Conservation (phyloP, 1,140 invertebrate genomes). For the Monochamus saltuarius region DNA sequence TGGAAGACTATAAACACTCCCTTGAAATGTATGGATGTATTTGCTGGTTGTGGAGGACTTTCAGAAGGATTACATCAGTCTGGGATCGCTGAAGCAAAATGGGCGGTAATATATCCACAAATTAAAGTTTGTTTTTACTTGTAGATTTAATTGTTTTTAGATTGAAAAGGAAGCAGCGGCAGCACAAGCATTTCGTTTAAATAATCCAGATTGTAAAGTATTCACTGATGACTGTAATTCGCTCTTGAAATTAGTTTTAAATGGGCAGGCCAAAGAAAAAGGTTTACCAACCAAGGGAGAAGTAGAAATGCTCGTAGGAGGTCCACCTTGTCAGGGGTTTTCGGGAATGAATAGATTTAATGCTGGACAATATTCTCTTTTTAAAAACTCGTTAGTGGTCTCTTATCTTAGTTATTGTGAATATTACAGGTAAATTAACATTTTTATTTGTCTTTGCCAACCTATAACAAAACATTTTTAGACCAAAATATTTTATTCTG, state of each 20-base stretch:
- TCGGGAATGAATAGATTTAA: slow-evolving; percentile 90
- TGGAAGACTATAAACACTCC: slow-evolving; percentile 53
- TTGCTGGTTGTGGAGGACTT: slow-evolving; percentile 84
- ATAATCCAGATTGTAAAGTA: slow-evolving; percentile 73
- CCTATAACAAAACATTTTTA: slow-evolving; percentile 21
- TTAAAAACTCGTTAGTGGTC: slow-evolving; percentile 87
- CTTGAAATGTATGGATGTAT: slow-evolving; percentile 77
- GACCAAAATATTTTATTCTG: slow-evolving; percentile 78
- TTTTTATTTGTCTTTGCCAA: slow-evolving; percentile 1
- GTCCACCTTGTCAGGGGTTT: slow-evolving; percentile 91
- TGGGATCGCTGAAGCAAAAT: slow-evolving; percentile 67
- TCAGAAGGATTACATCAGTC: slow-evolving; percentile 73
- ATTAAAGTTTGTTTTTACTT: neutral
- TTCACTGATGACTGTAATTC: slow-evolving; percentile 82
- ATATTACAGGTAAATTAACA: slow-evolving; percentile 64
- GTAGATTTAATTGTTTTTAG: slow-evolving; percentile 29
- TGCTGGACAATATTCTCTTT: slow-evolving; percentile 80
- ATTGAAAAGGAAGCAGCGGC: slow-evolving; percentile 79
- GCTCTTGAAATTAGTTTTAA: slow-evolving; percentile 67
- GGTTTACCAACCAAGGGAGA: slow-evolving; percentile 75
- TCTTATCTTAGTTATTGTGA: slow-evolving; percentile 85
- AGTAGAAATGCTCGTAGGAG: slow-evolving; percentile 82
- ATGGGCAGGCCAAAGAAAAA: slow-evolving; percentile 59
- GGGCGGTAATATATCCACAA: slow-evolving; percentile 60
- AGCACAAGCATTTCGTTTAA: slow-evolving; percentile 76